Conservation (phyloP, 1,140 invertebrate species). For the Neodiprion lecontei region DNA sequence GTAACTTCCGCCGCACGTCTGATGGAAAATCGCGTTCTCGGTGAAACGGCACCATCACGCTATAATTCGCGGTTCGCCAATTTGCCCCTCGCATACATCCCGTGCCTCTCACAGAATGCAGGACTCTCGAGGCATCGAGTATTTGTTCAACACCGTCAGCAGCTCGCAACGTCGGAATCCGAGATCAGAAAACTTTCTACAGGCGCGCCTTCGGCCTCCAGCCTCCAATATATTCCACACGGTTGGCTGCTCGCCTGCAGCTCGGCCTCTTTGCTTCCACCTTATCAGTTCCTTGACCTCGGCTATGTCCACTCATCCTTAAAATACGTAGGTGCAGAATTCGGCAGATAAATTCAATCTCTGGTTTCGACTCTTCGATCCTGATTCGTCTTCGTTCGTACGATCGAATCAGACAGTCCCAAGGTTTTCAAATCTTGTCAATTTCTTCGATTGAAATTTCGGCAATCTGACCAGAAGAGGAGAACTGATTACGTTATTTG, state of each 20-base stretch:
- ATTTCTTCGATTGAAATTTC: no score
- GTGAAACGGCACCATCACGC: not conserved
- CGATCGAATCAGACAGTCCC: no score
- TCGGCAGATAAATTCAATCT: no score
- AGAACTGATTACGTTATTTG: no score
- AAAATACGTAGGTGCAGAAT: not conserved
- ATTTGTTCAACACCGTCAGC: no score
- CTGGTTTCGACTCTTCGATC: no score
- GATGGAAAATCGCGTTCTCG: no score
- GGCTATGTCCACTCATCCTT: not conserved
- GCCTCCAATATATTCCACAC: no score
- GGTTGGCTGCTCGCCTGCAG: not conserved
- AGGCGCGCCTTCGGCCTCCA: not conserved
- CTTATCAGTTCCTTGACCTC: slow-evolving; percentile 1
- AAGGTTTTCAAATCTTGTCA: no score
- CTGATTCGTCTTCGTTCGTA: no score
- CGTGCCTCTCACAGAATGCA: not conserved
- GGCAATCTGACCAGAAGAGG: no score
- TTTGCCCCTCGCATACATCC: not conserved
- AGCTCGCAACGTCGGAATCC: not conserved
- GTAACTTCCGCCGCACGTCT: not conserved
- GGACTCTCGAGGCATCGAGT: not conserved
- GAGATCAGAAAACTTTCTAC: not conserved
- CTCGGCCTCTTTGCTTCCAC: not conserved
- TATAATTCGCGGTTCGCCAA: not conserved